These are phyloP conservation scores for Cygnus buccinator DNA, from an alignment of 2,113 vertebrate genomes.

Conservation along the genomic window DNA sequence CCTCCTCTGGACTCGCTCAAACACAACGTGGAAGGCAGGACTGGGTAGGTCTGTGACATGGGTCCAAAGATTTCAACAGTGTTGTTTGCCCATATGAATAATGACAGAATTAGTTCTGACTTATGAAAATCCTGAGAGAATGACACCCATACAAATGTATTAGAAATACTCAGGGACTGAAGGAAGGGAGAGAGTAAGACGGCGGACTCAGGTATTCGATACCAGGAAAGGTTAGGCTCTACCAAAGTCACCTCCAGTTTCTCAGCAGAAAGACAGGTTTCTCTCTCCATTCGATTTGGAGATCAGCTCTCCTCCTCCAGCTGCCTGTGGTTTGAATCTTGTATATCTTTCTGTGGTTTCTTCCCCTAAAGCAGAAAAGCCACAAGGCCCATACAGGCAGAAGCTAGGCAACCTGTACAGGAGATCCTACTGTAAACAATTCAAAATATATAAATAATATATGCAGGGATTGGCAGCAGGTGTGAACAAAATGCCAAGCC, in stretches of 20 bases:
- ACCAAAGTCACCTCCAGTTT: not conserved
- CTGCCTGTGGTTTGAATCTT: not conserved
- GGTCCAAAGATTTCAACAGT: not conserved
- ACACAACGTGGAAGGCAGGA: not conserved
- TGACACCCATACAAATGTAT: not conserved
- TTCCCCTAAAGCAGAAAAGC: not conserved
- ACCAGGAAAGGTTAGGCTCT: not conserved
- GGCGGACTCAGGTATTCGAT: not conserved
- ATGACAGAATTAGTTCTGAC: not conserved
- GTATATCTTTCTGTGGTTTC: not conserved
- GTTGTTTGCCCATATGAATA: not conserved
- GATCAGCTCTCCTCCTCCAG: not conserved
- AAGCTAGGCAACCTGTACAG: not conserved
- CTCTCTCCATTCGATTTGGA: not conserved
- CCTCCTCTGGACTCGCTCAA: too few relatives aligned
- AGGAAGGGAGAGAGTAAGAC: not conserved
- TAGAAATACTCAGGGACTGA: not conserved
- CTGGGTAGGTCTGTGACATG: not conserved
- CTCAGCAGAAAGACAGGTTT: not conserved
- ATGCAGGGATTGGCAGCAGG: not conserved
- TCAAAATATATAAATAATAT: not conserved
- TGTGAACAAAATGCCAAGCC: not conserved
- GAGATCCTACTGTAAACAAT: not conserved
- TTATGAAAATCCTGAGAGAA: not conserved
- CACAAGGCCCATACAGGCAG: not conserved